Percentiles rank a stretch among this genome's conserved stretches.
These are phyloP conservation scores for Pempheris klunzingeri DNA, from an alignment of 2,797 vertebrate genomes.

Conservation along the genomic window DNA sequence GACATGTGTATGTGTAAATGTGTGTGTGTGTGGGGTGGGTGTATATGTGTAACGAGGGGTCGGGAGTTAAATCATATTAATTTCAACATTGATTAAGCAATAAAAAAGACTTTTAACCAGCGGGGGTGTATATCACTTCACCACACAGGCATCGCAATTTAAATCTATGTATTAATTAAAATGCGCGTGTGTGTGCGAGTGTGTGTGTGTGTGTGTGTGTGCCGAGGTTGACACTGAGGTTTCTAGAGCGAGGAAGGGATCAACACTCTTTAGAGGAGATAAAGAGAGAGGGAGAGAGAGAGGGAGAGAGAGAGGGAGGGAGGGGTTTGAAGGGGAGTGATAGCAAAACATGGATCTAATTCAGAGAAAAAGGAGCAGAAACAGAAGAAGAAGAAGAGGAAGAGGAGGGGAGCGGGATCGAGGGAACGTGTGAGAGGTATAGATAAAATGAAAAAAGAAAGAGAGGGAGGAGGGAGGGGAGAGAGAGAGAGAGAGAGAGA, in stretches of 20 bases:
- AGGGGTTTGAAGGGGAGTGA: conserved; percentile 43
- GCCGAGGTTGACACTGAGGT: conserved; percentile 45
- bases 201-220: conserved; percentile 52
- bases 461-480: not conserved
- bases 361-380: conserved; percentile 67
- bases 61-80: conserved; percentile 85
- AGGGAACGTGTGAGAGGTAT: conserved; percentile 70
- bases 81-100: conserved; percentile 87
- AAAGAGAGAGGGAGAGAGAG: conserved; percentile 69
- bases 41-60: conserved; percentile 74
- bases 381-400: conserved; percentile 32
- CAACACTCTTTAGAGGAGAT: conserved; percentile 74
- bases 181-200: conserved; percentile 35
- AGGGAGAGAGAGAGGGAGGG: conserved; percentile 58
- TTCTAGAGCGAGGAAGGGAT: conserved; percentile 73
- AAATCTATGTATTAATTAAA: conserved; percentile 84
- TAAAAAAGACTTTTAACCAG: conserved; percentile 85
- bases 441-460: conserved; percentile 65
- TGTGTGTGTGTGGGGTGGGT: conserved; percentile 27
- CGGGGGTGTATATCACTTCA: conserved; percentile 81
- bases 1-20: conserved; percentile 45
- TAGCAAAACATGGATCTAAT: conserved; percentile 70
- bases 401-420: conserved; percentile 51
- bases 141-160: conserved; percentile 75
- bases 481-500: not conserved